Evolutionary conservation across 2,888 invertebrate genomes (phyloP), one percentile per base, ranked within the genome.

Genomic region (Archaeoteleia sp.): DNA sequence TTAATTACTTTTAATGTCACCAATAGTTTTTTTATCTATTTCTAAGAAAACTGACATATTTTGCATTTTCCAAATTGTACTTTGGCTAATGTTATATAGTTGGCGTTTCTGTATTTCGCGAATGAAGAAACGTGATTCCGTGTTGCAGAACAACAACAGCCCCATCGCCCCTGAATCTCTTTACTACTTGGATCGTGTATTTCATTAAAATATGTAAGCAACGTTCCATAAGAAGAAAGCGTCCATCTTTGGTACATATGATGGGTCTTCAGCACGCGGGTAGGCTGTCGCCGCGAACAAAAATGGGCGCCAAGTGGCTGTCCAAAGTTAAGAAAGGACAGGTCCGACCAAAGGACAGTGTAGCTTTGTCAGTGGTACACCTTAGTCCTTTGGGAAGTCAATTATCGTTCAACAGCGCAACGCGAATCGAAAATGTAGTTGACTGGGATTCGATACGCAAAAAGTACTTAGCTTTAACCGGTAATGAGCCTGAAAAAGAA

Each of bases 401-500:
- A 81, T 86, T 94, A 72, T 95, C 95, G 77, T 93, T 95, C 86
- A 91, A 90, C 78, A 91, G 91, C 65, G 88, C 89, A 37, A 93
- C 93, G 15, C 89, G 94, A 75, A 95, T 96, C 74, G 95, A 95
- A 82, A 94, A 93, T 80, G 95, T 96, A 2, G 94, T 94, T 0
- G 95, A 96, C 82, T 96, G 96, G 96, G 94, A 95, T 81, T 88
- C 92, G 5, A 95, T 96, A 61, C 93, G 95, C n/a, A 95, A 95
- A 86, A 95, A 95, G 82, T 96, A 96, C 83, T 87, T 95, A 23
- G 92, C 92, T 0, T 86, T 95, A 8, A 89, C 91, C 67, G 92
- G 92, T 0, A 87, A 87, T 53, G 91, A 91, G 72, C 91, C 91
- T 68, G 86, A 86, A 43, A 85, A 85, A 51, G 83, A 83, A 1